Evolutionary conservation across 2,113 vertebrate species (phyloP).

Genomic region (Balaeniceps rex): DNA sequence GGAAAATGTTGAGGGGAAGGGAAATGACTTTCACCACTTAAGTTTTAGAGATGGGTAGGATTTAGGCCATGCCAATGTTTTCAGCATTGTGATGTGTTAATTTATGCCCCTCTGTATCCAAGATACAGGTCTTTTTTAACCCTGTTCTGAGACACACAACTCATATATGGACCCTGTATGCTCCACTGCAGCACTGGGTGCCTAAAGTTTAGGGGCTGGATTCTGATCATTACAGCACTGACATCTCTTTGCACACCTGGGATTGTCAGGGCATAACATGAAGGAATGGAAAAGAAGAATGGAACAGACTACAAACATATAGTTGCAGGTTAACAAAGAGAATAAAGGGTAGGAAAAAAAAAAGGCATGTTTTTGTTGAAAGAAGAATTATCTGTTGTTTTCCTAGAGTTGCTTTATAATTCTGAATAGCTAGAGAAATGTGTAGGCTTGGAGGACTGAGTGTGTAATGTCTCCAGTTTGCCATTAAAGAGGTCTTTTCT

Average conservation of each 20-base stretch:
- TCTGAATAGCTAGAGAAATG: neutral
- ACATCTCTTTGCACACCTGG: neutral
- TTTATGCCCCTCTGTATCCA: neutral
- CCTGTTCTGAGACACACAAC: neutral
- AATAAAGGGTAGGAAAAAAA: neutral
- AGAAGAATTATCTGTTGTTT: neutral
- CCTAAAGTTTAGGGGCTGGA: neutral
- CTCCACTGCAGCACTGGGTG: neutral
- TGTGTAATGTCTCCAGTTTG: neutral
- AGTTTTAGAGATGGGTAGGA: neutral
- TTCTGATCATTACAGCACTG: neutral
- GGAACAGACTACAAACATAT: neutral
- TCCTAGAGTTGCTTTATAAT: neutral
- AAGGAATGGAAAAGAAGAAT: neutral
- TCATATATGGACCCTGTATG: too few species aligned
- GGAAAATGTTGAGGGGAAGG: neutral
- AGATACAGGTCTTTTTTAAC: neutral
- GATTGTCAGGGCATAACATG: neutral
- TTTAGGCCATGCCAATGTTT: neutral
- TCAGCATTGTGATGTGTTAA: neutral
- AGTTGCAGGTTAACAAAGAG: neutral
- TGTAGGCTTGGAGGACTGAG: neutral
- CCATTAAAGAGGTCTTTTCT: neutral
- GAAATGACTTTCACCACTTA: neutral
- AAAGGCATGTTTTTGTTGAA: fast-evolving